Evolutionary conservation across 2,888 invertebrate genomes (phyloP).

Genomic region (Venusia cambrica): DNA sequence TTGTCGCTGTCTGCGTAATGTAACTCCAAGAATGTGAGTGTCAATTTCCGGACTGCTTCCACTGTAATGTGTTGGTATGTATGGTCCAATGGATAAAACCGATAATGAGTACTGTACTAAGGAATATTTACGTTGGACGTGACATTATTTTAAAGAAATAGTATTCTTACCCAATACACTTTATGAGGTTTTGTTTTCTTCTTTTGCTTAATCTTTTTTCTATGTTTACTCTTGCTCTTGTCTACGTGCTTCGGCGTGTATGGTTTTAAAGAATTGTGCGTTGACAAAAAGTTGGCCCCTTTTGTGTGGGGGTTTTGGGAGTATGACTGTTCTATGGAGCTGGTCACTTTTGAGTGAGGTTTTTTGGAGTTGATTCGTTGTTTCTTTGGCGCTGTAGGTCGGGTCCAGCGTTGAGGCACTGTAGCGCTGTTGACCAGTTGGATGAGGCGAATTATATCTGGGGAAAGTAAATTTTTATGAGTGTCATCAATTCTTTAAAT

Average conservation of each 20-base stretch:
- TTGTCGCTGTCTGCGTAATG: too few relatives aligned
- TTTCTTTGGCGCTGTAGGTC: slow-evolving; percentile 6
- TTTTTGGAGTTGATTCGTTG: slow-evolving; percentile 16
- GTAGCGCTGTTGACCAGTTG: slow-evolving; percentile 11
- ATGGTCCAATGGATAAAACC: too few relatives aligned
- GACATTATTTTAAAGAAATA: too few relatives aligned
- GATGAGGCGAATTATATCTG: slow-evolving; percentile 23
- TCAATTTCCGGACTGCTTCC: too few relatives aligned
- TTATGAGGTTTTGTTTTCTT: slow-evolving; percentile 22
- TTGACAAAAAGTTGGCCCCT: too few relatives aligned
- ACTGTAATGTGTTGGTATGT: too few relatives aligned
- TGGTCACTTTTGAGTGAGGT: slow-evolving; percentile 3
- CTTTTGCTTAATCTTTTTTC: slow-evolving; percentile 19
- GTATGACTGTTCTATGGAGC: slow-evolving; percentile 1
- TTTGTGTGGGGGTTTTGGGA: too few relatives aligned
- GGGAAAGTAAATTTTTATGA: slow-evolving; percentile 1
- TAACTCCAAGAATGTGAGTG: too few relatives aligned
- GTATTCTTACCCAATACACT: slow-evolving; percentile 22
- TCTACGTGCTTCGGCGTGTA: slow-evolving; percentile 4
- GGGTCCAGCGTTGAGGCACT: slow-evolving; percentile 10
- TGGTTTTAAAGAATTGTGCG: not conserved
- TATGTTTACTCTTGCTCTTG: slow-evolving; percentile 20
- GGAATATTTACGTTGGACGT: too few relatives aligned
- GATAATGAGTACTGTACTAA: too few relatives aligned
- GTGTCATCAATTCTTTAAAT: too few relatives aligned